Base-by-base conservation (phyloP, 2,888 invertebrate genomes). In the Eurois occulta region DNA sequence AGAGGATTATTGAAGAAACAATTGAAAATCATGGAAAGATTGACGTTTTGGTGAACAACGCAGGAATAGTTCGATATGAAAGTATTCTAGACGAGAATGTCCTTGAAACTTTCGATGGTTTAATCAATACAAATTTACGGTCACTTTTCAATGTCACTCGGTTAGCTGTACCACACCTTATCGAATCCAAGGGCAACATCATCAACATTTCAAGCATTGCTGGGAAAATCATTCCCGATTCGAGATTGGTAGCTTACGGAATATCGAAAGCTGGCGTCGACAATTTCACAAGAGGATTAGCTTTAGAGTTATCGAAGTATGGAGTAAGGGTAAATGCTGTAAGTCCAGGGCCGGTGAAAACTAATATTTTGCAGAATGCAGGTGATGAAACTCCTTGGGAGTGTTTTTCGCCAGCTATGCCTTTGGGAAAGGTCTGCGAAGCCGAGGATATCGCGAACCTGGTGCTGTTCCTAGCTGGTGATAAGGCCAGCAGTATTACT, bases 191-290 rank as follows among this genome's bases (percentile, higher is more conserved):
- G 77, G 93, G 93, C 0, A 93, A 92, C 48, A 85, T 93, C 1
- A 78, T 93, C 0, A 93, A 93, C 38, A 89, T 93, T 32, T 93
- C 93, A 2, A 93, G 93, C 75, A 86, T 90, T 24, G 88, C 87
- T 11, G 77, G 85, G 0, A 78, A 82, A 58, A 35, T 32, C 1
- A 46, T 86, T 24, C 72, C 74, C 6, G 66, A 79, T 6, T 72
- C 86, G 0, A 64, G 80, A 32, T 71, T 85, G 24, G 78, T 89
- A 0, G 73, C 89, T 0, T 98, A 98, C 90, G 96, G 96, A 68
- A 97, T 98, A 95, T 98, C 98, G 13, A 98, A 98, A 94, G 96
- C 98, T 35, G 98, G 98, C 1, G 90, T 98, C 7, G 97, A 99
- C 94, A 99, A 99, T 91, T 97, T 99, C 84, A 99, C 99, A 0